Evolutionary conservation across 2,113 vertebrate genomes (phyloP), one percentile per base, ranked within the genome.

Genomic region (Fulica atra): DNA sequence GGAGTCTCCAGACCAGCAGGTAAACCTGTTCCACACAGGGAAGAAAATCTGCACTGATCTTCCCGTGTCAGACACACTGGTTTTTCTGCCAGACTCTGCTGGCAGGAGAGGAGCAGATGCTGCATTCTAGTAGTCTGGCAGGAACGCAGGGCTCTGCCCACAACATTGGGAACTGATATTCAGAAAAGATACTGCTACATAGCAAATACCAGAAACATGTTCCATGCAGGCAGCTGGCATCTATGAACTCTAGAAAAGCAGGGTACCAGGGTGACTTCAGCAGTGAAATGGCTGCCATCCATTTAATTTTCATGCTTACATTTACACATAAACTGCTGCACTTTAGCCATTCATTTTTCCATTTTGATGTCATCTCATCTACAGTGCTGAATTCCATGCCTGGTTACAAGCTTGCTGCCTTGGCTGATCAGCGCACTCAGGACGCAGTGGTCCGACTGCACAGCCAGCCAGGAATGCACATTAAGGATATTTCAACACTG

Each of bases 61-160:
- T 19, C 57, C 57, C 16, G 21, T 87, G 93, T 91, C 94, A 96
- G 73, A 54, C 63, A 76, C 33, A 4, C 15, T 35, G 59, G 16
- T 36, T 94, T 65, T 72, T 5, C 35, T 91, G 91, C 91, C 91
- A 93, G 66, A 10, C 19, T 50, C 79, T 82, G 56, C 38, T 69
- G 87, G 81, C 81, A 89, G 61, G 44, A 88, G 28, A 87, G 48
- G 17, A 95, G 78, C 93, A 89, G 89, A 91, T 92, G 92, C 86
- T 89, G 69, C 73, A 50, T 92, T 81, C 80, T 91, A 78, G 38
- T 76, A 23, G 44, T 50, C 84, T 95, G 89, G 91, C 93, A 92
- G 89, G 70, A 95, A 26, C 84, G 80, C 0, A 53, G 40, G 42
- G 40, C 81, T 92, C 91, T 92, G 73, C 79, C 74, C 14, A 5